Evolutionary conservation across 1,140 invertebrate species (phyloP), one percentile per base, ranked within the genome.

Genomic region (Drosophila guanche): DNA sequence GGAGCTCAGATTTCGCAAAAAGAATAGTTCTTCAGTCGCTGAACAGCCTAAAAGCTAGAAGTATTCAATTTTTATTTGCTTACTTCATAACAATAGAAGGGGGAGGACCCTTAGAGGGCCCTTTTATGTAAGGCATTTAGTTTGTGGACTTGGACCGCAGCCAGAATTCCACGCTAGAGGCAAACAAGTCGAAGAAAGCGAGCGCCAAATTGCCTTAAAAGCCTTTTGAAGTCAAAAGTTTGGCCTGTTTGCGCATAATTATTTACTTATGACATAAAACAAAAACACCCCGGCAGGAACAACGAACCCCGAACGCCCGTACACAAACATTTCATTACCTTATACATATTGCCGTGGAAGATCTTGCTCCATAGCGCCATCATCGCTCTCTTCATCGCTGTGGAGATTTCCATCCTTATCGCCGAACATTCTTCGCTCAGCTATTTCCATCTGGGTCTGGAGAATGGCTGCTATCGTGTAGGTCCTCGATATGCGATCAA

Each of bases 21-120:
- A 20, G 62, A 84, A 84, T 80, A 80, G 78, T 80, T 78, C 73
- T 76, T 42, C 29, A 46, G 42, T 27, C 16, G 37, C 37, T 12
- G 40, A 25, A 20, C 78, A 61, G 72, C 57, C 78, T 81, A 77
- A 81, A 77, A 81, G 78, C 78, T 48, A 62, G 59, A 46, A 73
- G 73, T 85, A 86, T 85, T 85, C 73, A 77, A 86, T 86, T 85
- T 85, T 85, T 85, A 85, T 85, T 85, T 85, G 72, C 80, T 59
- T 51, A 74, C 69, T 51, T 58, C 81, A 80, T 80, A 86, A 80
- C 80, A 85, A 85, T 85, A 57, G 80, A 52, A 22, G 51, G 16
- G 48, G 8, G 27, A 43, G n/a, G 16, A 20, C 16, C 16, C 1
- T 20, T 1, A 52, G 48, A 20, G 47, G 7, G 27, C 41, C 61